Percentiles rank a stretch among this genome's conserved stretches.
Evolutionary conservation across 2,888 invertebrate genomes (phyloP).

Genomic region (Leucoptera coffeella): DNA sequence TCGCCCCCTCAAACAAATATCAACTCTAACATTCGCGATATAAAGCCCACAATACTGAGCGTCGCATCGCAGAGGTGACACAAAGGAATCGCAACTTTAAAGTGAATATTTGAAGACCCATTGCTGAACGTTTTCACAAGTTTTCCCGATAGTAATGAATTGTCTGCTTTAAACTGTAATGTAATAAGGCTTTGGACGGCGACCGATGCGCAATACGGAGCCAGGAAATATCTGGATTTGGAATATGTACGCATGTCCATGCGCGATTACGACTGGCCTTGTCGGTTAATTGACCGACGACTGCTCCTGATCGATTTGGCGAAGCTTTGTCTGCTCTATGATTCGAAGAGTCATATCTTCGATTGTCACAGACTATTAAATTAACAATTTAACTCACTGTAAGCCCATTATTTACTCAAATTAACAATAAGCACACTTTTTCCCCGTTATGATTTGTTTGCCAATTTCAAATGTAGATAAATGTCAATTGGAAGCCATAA

Average conservation of each 20-base stretch:
- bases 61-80: conserved; percentile 8
- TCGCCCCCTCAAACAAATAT: conserved; percentile 16
- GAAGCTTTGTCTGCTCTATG: too few species aligned
- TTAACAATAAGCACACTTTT: too few species aligned
- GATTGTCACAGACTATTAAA: too few species aligned
- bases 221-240: conserved; percentile 18
- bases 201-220: conserved; percentile 18
- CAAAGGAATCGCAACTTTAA: conserved; percentile 15
- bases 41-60: conserved; percentile 14
- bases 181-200: conserved; percentile 21
- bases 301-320: too few species aligned
- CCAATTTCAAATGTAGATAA: too few species aligned
- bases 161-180: conserved; percentile 28
- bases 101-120: conserved; percentile 12
- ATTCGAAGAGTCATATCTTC: too few species aligned
- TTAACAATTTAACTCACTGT: too few species aligned
- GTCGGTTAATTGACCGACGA: conserved; percentile 6
- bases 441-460: too few species aligned
- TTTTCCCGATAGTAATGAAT: conserved; percentile 23
- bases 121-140: conserved; percentile 26
- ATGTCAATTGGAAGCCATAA: too few species aligned
- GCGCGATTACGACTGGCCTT: too few species aligned
- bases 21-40: conserved; percentile 21
- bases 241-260: conserved; percentile 47
- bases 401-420: background rate